A percentile compares a stretch with the other conserved stretches of the same genome.
Evolutionary conservation across 2,113 vertebrate genomes (phyloP).

Genomic region (Camarhynchus parvulus): DNA sequence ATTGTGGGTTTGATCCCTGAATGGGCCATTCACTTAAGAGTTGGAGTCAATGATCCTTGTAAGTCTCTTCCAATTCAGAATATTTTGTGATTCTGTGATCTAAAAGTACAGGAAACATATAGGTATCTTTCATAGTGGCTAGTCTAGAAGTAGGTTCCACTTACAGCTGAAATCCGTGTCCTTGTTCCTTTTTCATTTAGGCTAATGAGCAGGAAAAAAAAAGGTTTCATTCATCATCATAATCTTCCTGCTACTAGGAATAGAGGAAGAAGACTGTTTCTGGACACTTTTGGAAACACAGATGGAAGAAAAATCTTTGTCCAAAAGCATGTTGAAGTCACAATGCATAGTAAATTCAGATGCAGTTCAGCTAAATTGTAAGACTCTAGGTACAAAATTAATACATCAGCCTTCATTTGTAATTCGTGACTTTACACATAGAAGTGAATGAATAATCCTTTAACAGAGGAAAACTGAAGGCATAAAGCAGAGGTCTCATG

Average conservation of each 20-base stretch:
- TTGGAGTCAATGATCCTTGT: neutral
- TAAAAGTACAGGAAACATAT: neutral
- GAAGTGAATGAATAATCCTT: constrained; percentile 29
- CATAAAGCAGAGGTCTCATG: neutral
- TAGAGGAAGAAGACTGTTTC: neutral
- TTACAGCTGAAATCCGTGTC: neutral
- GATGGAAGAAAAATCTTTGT: constrained; percentile 19
- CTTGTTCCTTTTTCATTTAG: constrained; percentile 1
- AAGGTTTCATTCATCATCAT: constrained; percentile 25
- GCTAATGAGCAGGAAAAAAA: neutral
- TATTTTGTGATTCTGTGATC: neutral
- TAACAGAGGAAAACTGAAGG: neutral
- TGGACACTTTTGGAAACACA: neutral
- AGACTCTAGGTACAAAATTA: neutral
- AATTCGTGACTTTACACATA: neutral
- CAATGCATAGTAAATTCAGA: neutral
- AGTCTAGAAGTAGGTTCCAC: neutral
- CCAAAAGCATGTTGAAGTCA: neutral
- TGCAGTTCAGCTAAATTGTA: neutral
- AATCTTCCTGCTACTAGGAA: neutral
- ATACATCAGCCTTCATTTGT: neutral
- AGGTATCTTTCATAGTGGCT: neutral
- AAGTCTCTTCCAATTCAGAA: neutral
- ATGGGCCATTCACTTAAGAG: neutral
- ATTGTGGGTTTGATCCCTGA: neutral